Percentiles rank a stretch among this genome's conserved stretches.
phyloP scores from a whole-genome alignment of 2,888 invertebrate species.

The Nematopogon swammerdamellus region DNA sequence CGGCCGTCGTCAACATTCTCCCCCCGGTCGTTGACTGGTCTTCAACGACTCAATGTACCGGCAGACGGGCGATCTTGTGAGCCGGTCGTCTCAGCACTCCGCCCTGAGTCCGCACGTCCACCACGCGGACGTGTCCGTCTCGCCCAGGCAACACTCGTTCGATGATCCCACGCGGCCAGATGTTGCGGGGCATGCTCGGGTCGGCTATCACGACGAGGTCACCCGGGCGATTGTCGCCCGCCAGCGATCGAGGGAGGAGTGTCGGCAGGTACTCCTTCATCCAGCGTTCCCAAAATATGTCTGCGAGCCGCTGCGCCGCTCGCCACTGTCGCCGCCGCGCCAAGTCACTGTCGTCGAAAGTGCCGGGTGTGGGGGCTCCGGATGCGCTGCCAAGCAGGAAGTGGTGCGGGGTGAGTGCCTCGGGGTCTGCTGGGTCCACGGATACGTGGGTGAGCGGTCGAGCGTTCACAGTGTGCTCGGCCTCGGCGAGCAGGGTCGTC shows the following conservation, averaged over 20 bases:
- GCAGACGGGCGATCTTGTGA: neutral
- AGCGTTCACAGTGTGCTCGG: conserved; percentile 10
- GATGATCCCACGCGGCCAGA: neutral
- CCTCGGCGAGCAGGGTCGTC: conserved; percentile 9
- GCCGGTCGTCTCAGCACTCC: neutral
- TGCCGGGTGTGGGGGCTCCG: conserved; percentile 6
- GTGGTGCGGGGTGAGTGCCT: conserved; percentile 17
- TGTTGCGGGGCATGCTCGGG: neutral
- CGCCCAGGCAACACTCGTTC: neutral
- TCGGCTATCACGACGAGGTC: conserved; percentile 1
- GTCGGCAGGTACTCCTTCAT: conserved; percentile 14
- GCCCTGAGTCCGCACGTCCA: neutral
- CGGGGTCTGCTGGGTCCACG: conserved; percentile 9
- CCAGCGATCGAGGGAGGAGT: conserved; percentile 1
- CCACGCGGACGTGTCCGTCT: conserved; percentile 3
- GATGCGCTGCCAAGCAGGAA: conserved; percentile 11
- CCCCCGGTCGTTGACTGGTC: neutral
- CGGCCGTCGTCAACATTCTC: too few species aligned
- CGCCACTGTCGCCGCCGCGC: conserved; percentile 3
- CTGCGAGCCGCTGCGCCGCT: neutral
- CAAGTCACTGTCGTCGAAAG: conserved; percentile 7
- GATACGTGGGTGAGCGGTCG: neutral
- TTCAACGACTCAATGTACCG: neutral
- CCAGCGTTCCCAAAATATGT: conserved; percentile 16
- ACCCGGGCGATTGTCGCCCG: neutral